These are phyloP conservation scores for Drosophila pegasa DNA, from an alignment of 2,888 invertebrate genomes.

Conservation along the genomic window DNA sequence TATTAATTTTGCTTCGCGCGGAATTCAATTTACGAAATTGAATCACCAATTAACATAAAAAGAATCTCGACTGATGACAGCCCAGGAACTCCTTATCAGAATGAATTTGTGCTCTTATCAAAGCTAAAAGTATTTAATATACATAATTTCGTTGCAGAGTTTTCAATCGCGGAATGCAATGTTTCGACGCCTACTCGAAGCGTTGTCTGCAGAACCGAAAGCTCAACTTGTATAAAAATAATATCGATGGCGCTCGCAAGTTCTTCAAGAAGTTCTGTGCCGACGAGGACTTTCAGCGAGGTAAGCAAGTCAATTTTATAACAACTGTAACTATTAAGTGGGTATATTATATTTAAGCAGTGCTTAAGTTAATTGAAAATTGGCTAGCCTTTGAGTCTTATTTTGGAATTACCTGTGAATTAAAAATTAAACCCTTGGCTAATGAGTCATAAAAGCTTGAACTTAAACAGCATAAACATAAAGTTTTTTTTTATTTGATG, in stretches of 20 bases:
- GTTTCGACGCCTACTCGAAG: constrained; percentile 83
- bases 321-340: too few relatives aligned
- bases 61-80: neutral
- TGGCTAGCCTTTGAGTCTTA: too few relatives aligned
- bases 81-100: neutral
- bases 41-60: constrained; percentile 37
- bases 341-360: too few relatives aligned
- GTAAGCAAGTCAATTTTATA: constrained; percentile 56
- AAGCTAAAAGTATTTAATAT: neutral
- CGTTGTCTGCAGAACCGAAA: constrained; percentile 81
- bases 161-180: constrained; percentile 83
- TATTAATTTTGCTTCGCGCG: neutral
- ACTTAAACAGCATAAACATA: too few relatives aligned
- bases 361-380: neutral
- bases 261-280: constrained; percentile 83
- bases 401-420: too few relatives aligned
- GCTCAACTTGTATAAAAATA: constrained; percentile 78
- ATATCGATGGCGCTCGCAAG: constrained; percentile 82
- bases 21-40: constrained; percentile 10
- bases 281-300: constrained; percentile 82
- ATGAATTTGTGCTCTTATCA: neutral
- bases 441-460: too few relatives aligned
- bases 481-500: too few relatives aligned
- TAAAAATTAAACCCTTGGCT: too few relatives aligned
- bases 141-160: constrained; percentile 67